Evolutionary conservation across 2,888 invertebrate species (phyloP).

Genomic region (Nasonovia ribisnigri): DNA sequence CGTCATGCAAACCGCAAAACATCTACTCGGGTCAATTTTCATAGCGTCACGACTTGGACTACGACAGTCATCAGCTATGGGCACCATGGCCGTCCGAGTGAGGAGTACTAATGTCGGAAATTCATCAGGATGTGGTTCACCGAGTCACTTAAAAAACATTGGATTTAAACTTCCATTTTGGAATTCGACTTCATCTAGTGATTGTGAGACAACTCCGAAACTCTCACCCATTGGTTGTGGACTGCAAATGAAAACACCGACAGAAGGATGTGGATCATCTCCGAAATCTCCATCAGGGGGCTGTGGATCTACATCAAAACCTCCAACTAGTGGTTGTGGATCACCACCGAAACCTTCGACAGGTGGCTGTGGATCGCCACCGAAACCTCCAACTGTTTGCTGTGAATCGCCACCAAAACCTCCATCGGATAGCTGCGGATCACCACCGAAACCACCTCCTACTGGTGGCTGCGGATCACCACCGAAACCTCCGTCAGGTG

Average conservation of each 20-base stretch:
- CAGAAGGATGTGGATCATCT: background rate
- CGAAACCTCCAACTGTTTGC: background rate
- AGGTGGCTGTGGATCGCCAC: background rate
- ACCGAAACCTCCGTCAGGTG: no score
- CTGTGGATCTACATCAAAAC: background rate
- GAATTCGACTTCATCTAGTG: background rate
- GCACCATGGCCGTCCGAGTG: background rate
- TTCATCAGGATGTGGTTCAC: background rate
- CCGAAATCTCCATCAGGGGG: background rate
- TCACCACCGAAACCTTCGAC: no score
- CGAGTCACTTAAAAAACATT: background rate
- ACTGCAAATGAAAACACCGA: rapidly evolving
- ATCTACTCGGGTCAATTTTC: background rate
- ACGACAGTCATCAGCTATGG: background rate
- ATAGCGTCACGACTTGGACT: background rate
- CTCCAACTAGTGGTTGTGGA: rapidly evolving
- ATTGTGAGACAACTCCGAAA: background rate
- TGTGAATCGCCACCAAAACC: background rate
- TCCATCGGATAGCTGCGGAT: background rate
- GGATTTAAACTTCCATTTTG: background rate
- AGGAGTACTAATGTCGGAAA: background rate
- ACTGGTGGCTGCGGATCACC: no score
- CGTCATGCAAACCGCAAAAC: background rate
- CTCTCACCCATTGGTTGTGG: rapidly evolving
- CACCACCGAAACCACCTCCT: no score